A percentile compares a stretch with the other conserved stretches of the same genome.
phyloP scores from a whole-genome alignment of 1,140 invertebrate species.

The Lasioglossum albipes region DNA sequence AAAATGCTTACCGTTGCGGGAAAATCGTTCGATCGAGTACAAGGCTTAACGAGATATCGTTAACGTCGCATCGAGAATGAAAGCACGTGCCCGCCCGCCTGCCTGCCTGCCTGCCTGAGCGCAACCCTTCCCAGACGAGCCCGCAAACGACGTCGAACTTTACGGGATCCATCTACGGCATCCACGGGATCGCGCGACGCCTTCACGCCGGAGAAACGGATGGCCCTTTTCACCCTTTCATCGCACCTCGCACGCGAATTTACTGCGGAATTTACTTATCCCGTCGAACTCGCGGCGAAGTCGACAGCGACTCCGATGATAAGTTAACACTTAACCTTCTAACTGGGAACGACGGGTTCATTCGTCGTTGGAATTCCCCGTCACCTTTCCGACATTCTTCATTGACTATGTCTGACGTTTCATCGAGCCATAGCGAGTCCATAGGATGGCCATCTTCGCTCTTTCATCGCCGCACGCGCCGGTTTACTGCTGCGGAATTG shows the following conservation, averaged over 20 bases:
- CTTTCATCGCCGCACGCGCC: no score
- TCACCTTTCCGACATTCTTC: no score
- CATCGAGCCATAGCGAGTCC: no score
- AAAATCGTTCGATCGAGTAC: constrained; percentile 47
- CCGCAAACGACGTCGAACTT: constrained; percentile 28
- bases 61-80: constrained; percentile 56
- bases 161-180: constrained; percentile 39
- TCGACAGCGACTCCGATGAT: not conserved
- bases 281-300: not conserved
- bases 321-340: no score
- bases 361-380: no score
- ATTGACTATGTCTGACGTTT: no score
- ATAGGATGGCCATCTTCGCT: no score
- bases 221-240: constrained; percentile 16
- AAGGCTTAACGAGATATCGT: constrained; percentile 57
- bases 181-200: constrained; percentile 15
- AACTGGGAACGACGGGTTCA: no score
- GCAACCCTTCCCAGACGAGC: not conserved
- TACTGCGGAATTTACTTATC: not conserved
- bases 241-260: not conserved
- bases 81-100: not conserved
- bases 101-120: not conserved
- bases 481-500: no score
- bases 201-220: not conserved
- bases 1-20: constrained; percentile 34